phyloP scores from a whole-genome alignment of 2,888 invertebrate genomes.

The Aphidoletes aphidimyza region DNA sequence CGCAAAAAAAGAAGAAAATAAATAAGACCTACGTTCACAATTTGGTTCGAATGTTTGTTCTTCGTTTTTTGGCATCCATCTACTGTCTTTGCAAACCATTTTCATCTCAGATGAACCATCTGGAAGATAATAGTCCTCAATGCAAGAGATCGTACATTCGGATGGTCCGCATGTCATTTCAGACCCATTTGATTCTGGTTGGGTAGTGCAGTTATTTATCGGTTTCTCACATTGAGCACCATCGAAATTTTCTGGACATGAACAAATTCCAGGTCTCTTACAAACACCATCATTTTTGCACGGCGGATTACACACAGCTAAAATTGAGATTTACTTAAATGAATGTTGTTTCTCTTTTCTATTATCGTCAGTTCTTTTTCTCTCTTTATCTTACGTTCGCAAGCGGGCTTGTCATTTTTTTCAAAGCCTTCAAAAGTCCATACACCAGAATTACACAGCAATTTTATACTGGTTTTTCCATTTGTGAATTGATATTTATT shows the following conservation, averaged over 20 bases:
- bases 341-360: neutral
- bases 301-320: conserved; percentile 78
- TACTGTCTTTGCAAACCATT: conserved; percentile 75
- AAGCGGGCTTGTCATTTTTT: conserved; percentile 69
- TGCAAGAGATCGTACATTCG: conserved; percentile 75
- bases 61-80: conserved; percentile 75
- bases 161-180: conserved; percentile 71
- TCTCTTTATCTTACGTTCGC: conserved; percentile 70
- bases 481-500: conserved; percentile 69
- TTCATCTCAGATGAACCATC: conserved; percentile 77
- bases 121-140: conserved; percentile 75
- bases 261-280: conserved; percentile 77
- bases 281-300: conserved; percentile 88
- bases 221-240: conserved; percentile 81
- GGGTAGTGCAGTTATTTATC: conserved; percentile 75
- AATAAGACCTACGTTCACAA: conserved; percentile 73
- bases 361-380: too few relatives aligned
- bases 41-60: conserved; percentile 76
- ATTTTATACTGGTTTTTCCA: conserved; percentile 66
- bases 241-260: conserved; percentile 77
- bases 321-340: neutral
- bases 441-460: conserved; percentile 67
- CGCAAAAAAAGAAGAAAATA: conserved; percentile 69
- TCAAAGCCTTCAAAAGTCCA: conserved; percentile 68
- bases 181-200: conserved; percentile 75